These are phyloP conservation scores for Pseudolaguvia tuberculata DNA, from an alignment of 2,113 vertebrate genomes.

Conservation along the genomic window DNA sequence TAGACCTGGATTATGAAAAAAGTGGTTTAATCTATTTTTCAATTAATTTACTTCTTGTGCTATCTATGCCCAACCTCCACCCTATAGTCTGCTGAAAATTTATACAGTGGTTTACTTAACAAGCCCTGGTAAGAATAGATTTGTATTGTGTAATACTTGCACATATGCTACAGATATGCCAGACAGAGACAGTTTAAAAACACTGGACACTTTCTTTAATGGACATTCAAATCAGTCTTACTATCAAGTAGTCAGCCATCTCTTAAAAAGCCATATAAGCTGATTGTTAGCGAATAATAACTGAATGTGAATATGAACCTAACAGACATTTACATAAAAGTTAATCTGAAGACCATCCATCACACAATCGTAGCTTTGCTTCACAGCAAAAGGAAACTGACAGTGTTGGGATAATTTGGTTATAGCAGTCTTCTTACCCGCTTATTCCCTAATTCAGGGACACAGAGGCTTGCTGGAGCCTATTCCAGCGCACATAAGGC, in stretches of 20 bases:
- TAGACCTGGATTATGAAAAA: neutral
- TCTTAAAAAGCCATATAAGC: neutral
- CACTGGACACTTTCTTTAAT: neutral
- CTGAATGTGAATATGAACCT: neutral
- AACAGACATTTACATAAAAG: too few species aligned
- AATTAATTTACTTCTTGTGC: neutral
- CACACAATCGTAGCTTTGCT: too few species aligned
- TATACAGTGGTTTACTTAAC: too few species aligned
- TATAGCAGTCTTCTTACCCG: too few species aligned
- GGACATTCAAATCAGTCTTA: neutral
- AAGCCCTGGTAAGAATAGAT: too few species aligned
- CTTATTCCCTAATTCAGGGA: too few species aligned
- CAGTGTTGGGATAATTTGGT: too few species aligned
- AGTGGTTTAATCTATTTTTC: neutral
- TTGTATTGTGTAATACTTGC: neutral
- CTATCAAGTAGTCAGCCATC: neutral
- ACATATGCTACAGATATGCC: neutral
- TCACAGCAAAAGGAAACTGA: slow-evolving; percentile 19
- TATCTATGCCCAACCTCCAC: neutral
- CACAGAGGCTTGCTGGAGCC: too few species aligned
- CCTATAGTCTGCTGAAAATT: too few species aligned
- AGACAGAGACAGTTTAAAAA: neutral
- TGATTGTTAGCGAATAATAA: neutral
- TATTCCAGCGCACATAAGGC: too few species aligned
- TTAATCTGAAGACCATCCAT: too few species aligned